These are phyloP conservation scores for Lacerta viridis DNA, from an alignment of 2,797 vertebrate species.

Conservation along the genomic window DNA sequence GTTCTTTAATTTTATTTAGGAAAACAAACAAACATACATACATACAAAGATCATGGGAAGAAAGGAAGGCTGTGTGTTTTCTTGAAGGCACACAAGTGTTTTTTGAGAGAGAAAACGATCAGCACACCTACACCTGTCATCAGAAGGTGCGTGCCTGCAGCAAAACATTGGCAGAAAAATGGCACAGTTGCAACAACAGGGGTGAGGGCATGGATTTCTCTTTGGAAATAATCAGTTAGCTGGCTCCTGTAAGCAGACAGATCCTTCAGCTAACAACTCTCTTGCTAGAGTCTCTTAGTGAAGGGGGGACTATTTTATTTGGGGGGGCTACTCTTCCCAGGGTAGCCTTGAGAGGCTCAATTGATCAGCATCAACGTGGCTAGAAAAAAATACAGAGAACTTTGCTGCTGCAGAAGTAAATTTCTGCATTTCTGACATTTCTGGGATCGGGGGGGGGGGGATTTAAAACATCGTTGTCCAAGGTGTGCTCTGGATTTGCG, in stretches of 20 bases:
- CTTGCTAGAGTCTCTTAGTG: background rate
- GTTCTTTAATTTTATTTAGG: slow-evolving; percentile 58
- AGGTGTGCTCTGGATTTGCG: background rate
- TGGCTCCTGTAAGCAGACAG: background rate
- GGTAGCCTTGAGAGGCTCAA: too few relatives aligned
- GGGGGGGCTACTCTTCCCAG: background rate
- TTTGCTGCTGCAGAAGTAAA: too few relatives aligned
- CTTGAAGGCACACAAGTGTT: slow-evolving; percentile 54
- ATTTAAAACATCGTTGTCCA: background rate
- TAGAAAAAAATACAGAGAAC: too few relatives aligned
- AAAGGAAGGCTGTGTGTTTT: slow-evolving; percentile 47
- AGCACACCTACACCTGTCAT: background rate
- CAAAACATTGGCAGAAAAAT: background rate
- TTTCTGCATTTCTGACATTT: too few relatives aligned
- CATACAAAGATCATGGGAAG: slow-evolving; percentile 41
- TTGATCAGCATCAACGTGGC: background rate
- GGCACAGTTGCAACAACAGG: background rate
- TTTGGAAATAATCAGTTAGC: too few relatives aligned
- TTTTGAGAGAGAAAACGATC: background rate
- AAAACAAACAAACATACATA: slow-evolving; percentile 57
- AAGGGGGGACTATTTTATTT: too few relatives aligned
- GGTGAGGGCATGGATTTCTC: background rate
- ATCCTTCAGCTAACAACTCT: too few relatives aligned
- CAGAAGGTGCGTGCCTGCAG: background rate
- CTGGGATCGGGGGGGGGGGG: too few relatives aligned